These are phyloP conservation scores for Philypnodon macrostomus DNA, from an alignment of 2,797 vertebrate genomes.

Conservation along the genomic window DNA sequence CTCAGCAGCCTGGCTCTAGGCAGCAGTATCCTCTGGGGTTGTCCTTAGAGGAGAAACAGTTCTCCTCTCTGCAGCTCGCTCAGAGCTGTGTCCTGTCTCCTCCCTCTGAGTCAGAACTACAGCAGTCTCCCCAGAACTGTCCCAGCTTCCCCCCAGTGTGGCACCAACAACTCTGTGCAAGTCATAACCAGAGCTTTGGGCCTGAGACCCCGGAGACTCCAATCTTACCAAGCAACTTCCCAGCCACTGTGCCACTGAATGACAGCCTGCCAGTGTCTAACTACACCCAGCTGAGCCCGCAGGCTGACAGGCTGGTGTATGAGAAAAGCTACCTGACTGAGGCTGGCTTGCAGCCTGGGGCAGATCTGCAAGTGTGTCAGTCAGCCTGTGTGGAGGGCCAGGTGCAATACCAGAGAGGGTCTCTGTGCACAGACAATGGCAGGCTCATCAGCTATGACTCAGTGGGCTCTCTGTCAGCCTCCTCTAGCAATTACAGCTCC, in stretches of 20 bases:
- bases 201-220: slow-evolving; percentile 81
- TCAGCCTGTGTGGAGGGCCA: slow-evolving; percentile 88
- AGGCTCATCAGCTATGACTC: slow-evolving; percentile 97
- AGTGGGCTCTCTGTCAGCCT: slow-evolving; percentile 91
- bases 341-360: slow-evolving; percentile 84
- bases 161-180: slow-evolving; percentile 78
- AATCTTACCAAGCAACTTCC: slow-evolving; percentile 83
- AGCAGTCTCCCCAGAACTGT: slow-evolving; percentile 89
- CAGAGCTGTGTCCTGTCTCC: slow-evolving; percentile 94
- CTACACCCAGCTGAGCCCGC: slow-evolving; percentile 86
- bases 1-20: slow-evolving; percentile 85
- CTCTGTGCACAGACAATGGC: slow-evolving; percentile 90
- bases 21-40: slow-evolving; percentile 84
- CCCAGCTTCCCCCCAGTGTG: slow-evolving; percentile 86
- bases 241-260: slow-evolving; percentile 72
- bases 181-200: slow-evolving; percentile 78
- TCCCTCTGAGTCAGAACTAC: slow-evolving; percentile 92
- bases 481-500: slow-evolving; percentile 96
- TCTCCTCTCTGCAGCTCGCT: slow-evolving; percentile 86
- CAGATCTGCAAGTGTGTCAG: slow-evolving; percentile 92
- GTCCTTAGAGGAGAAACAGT: slow-evolving; percentile 86
- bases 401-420: slow-evolving; percentile 93
- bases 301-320: slow-evolving; percentile 87
- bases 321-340: slow-evolving; percentile 89
- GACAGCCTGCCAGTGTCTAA: slow-evolving; percentile 83